Conservation (phyloP, 2,797 vertebrate genomes). For the Pteropus rufus region DNA sequence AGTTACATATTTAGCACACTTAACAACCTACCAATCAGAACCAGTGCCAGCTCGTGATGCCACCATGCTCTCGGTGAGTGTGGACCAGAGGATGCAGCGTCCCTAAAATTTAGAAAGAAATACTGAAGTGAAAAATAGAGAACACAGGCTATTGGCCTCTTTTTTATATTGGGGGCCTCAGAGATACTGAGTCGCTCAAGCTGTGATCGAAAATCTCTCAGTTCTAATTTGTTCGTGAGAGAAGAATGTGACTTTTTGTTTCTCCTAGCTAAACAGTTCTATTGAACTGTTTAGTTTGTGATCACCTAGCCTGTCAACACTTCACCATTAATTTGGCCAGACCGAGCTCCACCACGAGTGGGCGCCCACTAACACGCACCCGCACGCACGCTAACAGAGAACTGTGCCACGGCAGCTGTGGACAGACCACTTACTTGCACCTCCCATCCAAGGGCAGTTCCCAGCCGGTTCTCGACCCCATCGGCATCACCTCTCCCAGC, state of each 20-base stretch:
- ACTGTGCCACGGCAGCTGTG: accelerated
- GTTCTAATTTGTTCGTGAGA: not conserved
- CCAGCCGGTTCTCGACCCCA: not conserved
- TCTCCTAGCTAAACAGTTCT: not conserved
- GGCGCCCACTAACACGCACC: not conserved
- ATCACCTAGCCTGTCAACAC: not conserved
- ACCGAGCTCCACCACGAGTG: accelerated
- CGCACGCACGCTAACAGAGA: accelerated
- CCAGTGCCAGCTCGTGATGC: not conserved
- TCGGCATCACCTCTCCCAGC: accelerated
- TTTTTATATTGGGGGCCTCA: not conserved
- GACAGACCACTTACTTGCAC: accelerated
- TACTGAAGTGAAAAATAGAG: not conserved
- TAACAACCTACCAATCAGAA: not conserved
- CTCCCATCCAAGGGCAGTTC: not conserved
- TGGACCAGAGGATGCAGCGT: accelerated
- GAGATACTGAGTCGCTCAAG: not conserved
- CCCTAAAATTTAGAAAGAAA: not conserved
- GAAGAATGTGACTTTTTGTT: not conserved
- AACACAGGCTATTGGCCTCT: not conserved
- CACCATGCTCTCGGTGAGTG: accelerated
- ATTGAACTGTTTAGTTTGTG: not conserved
- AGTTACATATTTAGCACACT: not conserved
- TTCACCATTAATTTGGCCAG: not conserved
- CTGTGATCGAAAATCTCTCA: not conserved